Evolutionary conservation across 2,113 vertebrate species (phyloP).

Genomic region (Pteronura brasiliensis): DNA sequence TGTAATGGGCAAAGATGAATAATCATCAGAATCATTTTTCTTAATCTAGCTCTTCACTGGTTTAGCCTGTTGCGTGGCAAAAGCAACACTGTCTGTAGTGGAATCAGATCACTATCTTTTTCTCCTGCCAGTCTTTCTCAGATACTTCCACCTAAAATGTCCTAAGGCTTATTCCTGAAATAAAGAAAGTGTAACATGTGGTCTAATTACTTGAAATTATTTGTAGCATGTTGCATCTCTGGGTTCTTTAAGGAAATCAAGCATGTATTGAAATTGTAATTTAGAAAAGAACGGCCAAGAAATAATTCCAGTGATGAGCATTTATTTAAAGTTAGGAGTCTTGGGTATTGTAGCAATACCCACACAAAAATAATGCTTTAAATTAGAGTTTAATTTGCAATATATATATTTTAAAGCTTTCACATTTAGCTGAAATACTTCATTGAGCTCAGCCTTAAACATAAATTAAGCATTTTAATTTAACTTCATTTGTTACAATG

Average conservation of each 20-base stretch:
- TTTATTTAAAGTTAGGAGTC: slow-evolving; percentile 46
- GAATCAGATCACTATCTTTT: slow-evolving; percentile 42
- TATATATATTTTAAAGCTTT: slow-evolving; percentile 42
- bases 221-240: not conserved
- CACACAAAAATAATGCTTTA: slow-evolving; percentile 37
- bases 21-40: slow-evolving; percentile 43
- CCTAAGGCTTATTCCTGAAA: slow-evolving; percentile 9
- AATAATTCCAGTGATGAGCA: slow-evolving; percentile 51
- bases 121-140: not conserved
- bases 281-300: slow-evolving; percentile 48
- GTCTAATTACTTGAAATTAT: slow-evolving; percentile 38
- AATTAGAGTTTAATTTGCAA: not conserved
- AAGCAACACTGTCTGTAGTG: slow-evolving; percentile 29
- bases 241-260: slow-evolving; percentile 37
- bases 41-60: not conserved
- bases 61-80: slow-evolving; percentile 30
- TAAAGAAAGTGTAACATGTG: slow-evolving; percentile 25
- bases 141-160: slow-evolving; percentile 17
- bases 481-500: slow-evolving; percentile 24
- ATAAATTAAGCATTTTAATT: slow-evolving; percentile 33
- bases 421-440: slow-evolving; percentile 43
- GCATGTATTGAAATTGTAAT: slow-evolving; percentile 7
- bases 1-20: slow-evolving; percentile 40
- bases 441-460: not conserved
- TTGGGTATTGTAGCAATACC: slow-evolving; percentile 35